Base-by-base conservation (phyloP, 2,113 vertebrate species). In the Terrapene triunguis region DNA sequence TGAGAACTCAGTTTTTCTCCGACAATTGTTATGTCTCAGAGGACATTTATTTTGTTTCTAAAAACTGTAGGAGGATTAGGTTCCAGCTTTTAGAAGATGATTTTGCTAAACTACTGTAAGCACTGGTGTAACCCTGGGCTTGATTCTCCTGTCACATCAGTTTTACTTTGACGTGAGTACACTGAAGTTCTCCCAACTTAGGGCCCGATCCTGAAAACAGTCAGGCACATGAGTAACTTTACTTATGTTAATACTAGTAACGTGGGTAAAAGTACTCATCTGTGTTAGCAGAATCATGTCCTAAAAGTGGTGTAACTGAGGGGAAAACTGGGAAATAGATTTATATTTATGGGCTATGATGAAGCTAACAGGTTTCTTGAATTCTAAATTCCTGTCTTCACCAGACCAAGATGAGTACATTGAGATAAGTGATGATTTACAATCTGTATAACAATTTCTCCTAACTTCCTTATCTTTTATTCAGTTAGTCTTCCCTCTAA, bases 51-150 rank as follows among this genome's bases (percentile, higher is more conserved):
- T 22, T 2, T 5, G 3, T 42, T 69, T 42, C 22, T 24, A 5
- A 42, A 21, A 50, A 14, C 50, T 50, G 50, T 50, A 50, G 50
- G 50, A 50, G 2, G 12, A 62, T 48, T 2, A 90, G 32, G 10
- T 72, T 89, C 74, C 32, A 85, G 6, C 80, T 65, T 47, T 11
- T 35, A 90, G 16, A 47, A 8, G 5, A 5, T 3, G 0, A 1
- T 47, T 95, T 89, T 81, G n/a, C 50, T 48, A 42, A 81, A 92
- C 44, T 44, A 42, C 57, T 84, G 54, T 11, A 57, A 5, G 13
- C 42, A 0, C 50, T 62, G 25, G 82, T 2, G 12, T 78, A 25
- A 54, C 48, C 0, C 1, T 0, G 50, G 42, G 2, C 35, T 69
- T 69, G 32, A 69, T 19, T 51, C 94, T 88, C 69, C n/a, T 14